Evolutionary conservation across 2,113 vertebrate genomes (phyloP).

Genomic region (Machaerirhynchus nigripectus): DNA sequence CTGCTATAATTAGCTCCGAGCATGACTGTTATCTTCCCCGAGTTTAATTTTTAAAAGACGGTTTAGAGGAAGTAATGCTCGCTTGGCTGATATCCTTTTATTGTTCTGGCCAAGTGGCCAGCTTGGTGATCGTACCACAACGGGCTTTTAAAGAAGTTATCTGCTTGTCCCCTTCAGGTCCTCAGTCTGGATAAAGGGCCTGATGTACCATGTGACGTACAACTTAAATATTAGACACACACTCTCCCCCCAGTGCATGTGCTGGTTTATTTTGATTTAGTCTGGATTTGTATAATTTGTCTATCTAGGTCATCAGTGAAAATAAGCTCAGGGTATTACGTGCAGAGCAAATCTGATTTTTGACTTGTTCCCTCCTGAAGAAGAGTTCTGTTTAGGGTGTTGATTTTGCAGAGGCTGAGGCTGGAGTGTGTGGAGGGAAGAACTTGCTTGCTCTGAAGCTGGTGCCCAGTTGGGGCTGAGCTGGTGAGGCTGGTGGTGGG

Average conservation of each 20-base stretch:
- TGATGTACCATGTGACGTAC: not conserved
- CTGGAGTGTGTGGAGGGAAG: not conserved
- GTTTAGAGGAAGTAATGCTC: constrained; percentile 41
- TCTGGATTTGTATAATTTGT: not conserved
- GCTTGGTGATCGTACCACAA: not conserved
- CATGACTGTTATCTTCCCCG: constrained; percentile 12
- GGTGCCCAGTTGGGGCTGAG: not conserved
- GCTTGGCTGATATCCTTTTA: constrained; percentile 48
- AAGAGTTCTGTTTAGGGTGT: not conserved
- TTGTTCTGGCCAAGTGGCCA: not conserved
- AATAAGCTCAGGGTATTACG: not conserved
- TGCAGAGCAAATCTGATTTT: not conserved
- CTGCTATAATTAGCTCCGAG: constrained; percentile 32
- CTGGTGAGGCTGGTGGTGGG: accelerated
- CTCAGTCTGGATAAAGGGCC: not conserved
- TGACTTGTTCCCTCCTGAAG: not conserved
- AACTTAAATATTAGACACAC: not conserved
- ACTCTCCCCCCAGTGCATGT: not conserved
- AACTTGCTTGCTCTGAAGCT: not conserved
- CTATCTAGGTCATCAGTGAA: not conserved
- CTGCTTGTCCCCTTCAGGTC: not conserved
- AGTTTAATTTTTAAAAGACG: constrained; percentile 34
- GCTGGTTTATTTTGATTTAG: not conserved
- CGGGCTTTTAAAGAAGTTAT: not conserved
- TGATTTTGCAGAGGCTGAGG: not conserved